Base-by-base conservation (phyloP, 2,113 vertebrate species). In the Burhinus bistriatus region DNA sequence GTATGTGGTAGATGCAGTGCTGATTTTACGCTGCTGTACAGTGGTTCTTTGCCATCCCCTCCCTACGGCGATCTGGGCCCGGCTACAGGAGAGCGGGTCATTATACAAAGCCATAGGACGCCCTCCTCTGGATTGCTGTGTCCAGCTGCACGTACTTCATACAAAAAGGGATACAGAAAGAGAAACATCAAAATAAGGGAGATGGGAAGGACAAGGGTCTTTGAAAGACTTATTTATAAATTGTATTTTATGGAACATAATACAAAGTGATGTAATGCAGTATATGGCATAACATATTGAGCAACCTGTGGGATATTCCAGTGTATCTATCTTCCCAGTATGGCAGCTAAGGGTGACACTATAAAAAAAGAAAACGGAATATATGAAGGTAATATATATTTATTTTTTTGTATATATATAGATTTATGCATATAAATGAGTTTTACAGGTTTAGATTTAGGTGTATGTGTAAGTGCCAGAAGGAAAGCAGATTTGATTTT, bases 51-150 rank as follows among this genome's bases (percentile, higher is more conserved):
- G 65, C 34, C 21, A 9, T 9, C 54, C 14, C 34, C 38, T 58
- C 47, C 52, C 15, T 30, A 1, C 12, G 3, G 47, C 61, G 11
- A 1, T 1, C 45, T 1, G 54, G 40, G 3, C 83, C 32, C 8
- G 1, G 42, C 71, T 55, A 3, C 38, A 1, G 49, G 73, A 15
- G 27, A 16, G 1, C 11, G 4, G 49, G 78, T 2, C 85, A 5
- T 59, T 17, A 89, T 68, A 12, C 57, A 21, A 89, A 94, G 94
- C 83, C 13, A 9, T 12, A 51, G 95, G 13, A 96, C 96, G 97
- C 97, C 97, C 93, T 95, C 95, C 59, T 66, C 96, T 77, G 96
- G 96, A 90, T 38, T 27, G 55, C 83, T 75, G 79, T 2, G 86
- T 36, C 95, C 59, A 1, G 82, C 47, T 38, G 58, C 78, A 0